phyloP scores from a whole-genome alignment of 2,888 invertebrate genomes.

The Tribolium freemani region DNA sequence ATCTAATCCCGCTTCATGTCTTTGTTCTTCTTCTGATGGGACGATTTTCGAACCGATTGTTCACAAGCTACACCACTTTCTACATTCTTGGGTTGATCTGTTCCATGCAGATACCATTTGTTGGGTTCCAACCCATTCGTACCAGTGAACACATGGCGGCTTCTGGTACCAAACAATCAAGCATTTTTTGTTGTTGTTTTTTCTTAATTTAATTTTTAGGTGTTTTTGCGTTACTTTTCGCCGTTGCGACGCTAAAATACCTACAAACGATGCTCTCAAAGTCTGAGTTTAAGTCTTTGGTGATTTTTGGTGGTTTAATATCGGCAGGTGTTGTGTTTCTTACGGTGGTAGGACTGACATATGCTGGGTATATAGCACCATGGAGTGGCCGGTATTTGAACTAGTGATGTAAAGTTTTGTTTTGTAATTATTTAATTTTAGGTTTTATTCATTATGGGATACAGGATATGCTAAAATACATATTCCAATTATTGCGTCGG shows the following conservation, averaged over 20 bases:
- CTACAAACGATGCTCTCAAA: constrained; percentile 89
- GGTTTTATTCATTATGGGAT: constrained; percentile 99
- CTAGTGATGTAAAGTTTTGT: neutral
- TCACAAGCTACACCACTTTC: constrained; percentile 97
- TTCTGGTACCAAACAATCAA: constrained; percentile 72
- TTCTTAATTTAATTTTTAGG: constrained; percentile 71
- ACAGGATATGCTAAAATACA: constrained; percentile 99
- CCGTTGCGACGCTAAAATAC: constrained; percentile 88
- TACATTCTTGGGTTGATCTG: constrained; percentile 95
- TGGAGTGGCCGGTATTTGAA: constrained; percentile 84
- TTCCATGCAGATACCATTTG: constrained; percentile 98
- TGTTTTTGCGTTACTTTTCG: constrained; percentile 94
- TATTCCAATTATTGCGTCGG: constrained; percentile 99
- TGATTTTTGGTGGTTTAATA: constrained; percentile 81
- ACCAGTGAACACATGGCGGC: constrained; percentile 99
- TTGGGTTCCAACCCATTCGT: constrained; percentile 98
- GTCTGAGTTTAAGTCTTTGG: constrained; percentile 90
- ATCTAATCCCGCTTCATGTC: constrained; percentile 97
- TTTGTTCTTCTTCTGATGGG: constrained; percentile 96
- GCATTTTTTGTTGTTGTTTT: too few relatives aligned
- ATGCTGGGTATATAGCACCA: constrained; percentile 95
- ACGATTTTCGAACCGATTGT: constrained; percentile 90
- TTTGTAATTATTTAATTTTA: constrained; percentile 42
- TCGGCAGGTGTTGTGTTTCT: constrained; percentile 87
- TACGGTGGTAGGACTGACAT: constrained; percentile 90